phyloP scores from a whole-genome alignment of 2,113 vertebrate species.

The Bolborhynchus lineola region DNA sequence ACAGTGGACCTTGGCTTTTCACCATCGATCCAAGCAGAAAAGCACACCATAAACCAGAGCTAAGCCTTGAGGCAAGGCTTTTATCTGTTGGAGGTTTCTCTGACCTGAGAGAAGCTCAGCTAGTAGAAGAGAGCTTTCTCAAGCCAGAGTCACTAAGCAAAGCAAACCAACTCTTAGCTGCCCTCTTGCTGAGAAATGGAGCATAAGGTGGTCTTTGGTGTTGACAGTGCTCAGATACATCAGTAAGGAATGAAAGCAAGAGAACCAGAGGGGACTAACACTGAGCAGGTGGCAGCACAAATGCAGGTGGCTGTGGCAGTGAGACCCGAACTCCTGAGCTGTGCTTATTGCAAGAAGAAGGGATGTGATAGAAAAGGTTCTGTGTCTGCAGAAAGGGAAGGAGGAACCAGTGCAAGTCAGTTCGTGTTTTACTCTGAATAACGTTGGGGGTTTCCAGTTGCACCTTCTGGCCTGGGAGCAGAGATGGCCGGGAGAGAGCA shows the following conservation, averaged over 20 bases:
- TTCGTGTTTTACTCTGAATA: neutral
- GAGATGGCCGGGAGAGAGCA: neutral
- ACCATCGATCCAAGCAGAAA: neutral
- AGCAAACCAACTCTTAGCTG: neutral
- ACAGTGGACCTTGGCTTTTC: neutral
- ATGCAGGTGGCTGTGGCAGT: neutral
- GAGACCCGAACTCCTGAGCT: neutral
- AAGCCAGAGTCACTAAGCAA: neutral
- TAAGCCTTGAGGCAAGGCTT: neutral
- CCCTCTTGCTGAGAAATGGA: neutral
- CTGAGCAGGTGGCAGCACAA: neutral
- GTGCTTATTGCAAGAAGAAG: neutral
- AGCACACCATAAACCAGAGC: rapidly evolving
- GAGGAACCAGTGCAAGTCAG: neutral
- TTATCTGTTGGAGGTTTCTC: neutral
- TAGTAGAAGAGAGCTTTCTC: neutral
- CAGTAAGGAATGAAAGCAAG: neutral
- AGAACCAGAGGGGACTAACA: neutral
- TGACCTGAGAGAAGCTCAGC: neutral
- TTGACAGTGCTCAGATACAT: neutral
- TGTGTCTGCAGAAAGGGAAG: neutral
- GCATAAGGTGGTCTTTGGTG: neutral
- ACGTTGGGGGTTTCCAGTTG: neutral
- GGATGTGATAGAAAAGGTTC: neutral
- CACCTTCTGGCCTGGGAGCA: neutral